Evolutionary conservation across 2,888 invertebrate genomes (phyloP), one percentile per base, ranked within the genome.

Genomic region (Xestia xanthographa): DNA sequence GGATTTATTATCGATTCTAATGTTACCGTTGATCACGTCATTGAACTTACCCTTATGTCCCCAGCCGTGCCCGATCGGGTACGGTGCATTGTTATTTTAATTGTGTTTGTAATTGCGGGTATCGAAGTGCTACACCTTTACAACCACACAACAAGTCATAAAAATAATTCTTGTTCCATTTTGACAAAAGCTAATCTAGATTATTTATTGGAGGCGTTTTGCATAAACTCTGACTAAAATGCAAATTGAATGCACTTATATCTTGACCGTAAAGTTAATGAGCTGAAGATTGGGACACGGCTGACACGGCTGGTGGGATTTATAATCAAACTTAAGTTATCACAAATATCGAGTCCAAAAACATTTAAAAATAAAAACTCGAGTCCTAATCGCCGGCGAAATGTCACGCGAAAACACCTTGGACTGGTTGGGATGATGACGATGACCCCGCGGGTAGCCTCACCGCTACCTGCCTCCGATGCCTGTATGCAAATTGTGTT

Each of bases 401-500:
- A 95, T 95, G 95, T 95, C 95, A 93, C 91, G 91, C 92, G 90
- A 91, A 93, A 92, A 93, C 92, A 91, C 90, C 91, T 92, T 90
- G 93, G 92, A 94, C 93, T 92, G 93, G 95, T 94, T 92, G 90
- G 90, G 92, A 88, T 90, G 92, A 94, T 93, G 95, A 95, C 95
- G 95, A 95, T 95, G 96, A 96, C 96, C 96, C 92, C 94, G 75
- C 87, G 77, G 87, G 84, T 85, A 85, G 84, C 86, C 88, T 86
- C 81, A 77, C 88, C 88, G 88, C 94, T 96, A 95, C 96, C 96
- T 96, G 96, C 92, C 92, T 88, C 91, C 90, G 91, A 86, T 91
- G 94, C 91, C 91, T 93, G 92, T 96, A 95, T 95, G 95, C 93
- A 93, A 95, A 95, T 95, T 88, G 91, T 91, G 91, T 93, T 95